Conservation (phyloP, 2,797 vertebrate species). For the Hoplostethus mediterraneus region DNA sequence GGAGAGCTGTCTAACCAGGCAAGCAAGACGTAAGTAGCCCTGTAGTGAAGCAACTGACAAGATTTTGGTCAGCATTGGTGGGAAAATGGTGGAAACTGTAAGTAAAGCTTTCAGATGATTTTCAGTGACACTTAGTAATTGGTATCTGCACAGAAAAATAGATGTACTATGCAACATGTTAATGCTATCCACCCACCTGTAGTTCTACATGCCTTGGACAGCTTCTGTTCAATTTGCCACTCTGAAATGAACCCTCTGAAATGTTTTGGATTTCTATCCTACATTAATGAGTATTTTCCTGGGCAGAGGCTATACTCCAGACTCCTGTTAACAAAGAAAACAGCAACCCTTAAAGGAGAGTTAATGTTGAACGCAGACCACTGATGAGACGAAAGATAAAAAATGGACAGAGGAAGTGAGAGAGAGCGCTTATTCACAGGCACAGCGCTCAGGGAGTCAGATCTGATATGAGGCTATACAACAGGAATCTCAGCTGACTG, state of each 20-base stretch:
- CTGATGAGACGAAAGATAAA: conserved; percentile 48
- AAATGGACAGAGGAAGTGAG: conserved; percentile 26
- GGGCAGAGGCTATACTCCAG: conserved; percentile 35
- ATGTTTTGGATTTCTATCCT: conserved; percentile 69
- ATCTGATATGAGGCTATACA: conserved; percentile 48
- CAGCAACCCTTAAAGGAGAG: conserved; percentile 51
- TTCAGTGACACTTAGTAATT: conserved; percentile 24
- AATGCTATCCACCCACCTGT: conserved; percentile 37
- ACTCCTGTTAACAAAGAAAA: conserved; percentile 55
- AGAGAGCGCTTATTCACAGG: conserved; percentile 7
- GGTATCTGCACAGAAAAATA: conserved; percentile 32
- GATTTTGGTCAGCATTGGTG: background rate
- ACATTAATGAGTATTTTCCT: conserved; percentile 42
- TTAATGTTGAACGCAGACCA: conserved; percentile 46
- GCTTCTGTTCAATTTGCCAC: conserved; percentile 52
- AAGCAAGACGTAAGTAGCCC: too few species aligned
- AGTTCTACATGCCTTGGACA: conserved; percentile 39
- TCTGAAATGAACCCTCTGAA: conserved; percentile 36
- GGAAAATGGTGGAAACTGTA: conserved; percentile 12
- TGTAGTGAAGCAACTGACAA: too few species aligned
- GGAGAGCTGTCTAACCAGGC: too few species aligned
- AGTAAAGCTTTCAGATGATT: conserved; percentile 38
- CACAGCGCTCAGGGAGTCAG: conserved; percentile 34
- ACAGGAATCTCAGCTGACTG: conserved; percentile 48
- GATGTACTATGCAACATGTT: conserved; percentile 27